Evolutionary conservation across 64 coral and sea anemone genomes (phyloP).

Genomic region (Porites australiensis): DNA sequence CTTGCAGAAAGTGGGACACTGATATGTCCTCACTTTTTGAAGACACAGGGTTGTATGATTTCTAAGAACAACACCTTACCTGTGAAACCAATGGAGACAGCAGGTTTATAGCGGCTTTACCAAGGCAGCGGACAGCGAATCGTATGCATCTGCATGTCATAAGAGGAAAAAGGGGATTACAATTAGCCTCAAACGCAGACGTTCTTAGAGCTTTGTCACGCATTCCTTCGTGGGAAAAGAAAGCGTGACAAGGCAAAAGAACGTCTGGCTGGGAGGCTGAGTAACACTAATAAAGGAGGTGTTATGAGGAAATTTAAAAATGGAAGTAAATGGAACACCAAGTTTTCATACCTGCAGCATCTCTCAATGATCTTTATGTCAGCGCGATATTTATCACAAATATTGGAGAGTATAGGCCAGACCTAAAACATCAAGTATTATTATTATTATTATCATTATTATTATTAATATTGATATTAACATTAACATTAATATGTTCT

Average conservation of each 20-base stretch:
- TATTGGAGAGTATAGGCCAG: slow-evolving; percentile 80
- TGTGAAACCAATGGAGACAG: slow-evolving; percentile 81
- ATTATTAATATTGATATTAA: too few relatives aligned
- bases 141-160: slow-evolving; percentile 74
- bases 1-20: too few relatives aligned
- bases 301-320: background rate
- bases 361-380: slow-evolving; percentile 86
- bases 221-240: too few relatives aligned
- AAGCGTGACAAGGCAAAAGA: too few relatives aligned
- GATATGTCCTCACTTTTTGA: too few relatives aligned
- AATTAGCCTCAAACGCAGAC: background rate
- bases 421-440: slow-evolving; percentile 41
- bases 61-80: slow-evolving; percentile 33
- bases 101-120: slow-evolving; percentile 85
- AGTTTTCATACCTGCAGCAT: slow-evolving; percentile 80
- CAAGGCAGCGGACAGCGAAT: slow-evolving; percentile 92
- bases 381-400: slow-evolving; percentile 83
- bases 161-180: background rate
- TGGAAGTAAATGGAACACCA: background rate
- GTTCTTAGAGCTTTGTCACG: too few relatives aligned
- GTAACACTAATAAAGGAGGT: background rate
- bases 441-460: background rate
- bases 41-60: too few relatives aligned
- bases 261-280: too few relatives aligned
- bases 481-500: too few relatives aligned